A percentile compares a stretch with the other conserved stretches of the same genome.
These are phyloP conservation scores for Antennarius maculatus DNA, from an alignment of 2,797 vertebrate species.

Conservation along the genomic window DNA sequence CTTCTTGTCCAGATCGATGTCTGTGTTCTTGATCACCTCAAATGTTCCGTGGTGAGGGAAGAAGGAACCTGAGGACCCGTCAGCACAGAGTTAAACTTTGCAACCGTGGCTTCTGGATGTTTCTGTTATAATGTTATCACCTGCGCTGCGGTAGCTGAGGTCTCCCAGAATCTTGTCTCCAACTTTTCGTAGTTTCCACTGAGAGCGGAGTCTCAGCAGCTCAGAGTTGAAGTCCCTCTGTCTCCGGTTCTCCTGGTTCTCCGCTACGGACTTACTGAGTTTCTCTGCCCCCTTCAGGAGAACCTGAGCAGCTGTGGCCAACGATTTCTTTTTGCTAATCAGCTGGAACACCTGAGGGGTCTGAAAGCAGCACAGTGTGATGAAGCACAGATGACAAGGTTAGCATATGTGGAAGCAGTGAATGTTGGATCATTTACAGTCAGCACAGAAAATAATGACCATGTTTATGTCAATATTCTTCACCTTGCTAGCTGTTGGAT, in stretches of 20 bases:
- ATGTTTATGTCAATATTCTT: background rate
- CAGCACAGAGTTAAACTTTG: background rate
- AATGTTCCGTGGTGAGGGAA: slow-evolving; percentile 98
- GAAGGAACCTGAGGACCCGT: slow-evolving; percentile 85
- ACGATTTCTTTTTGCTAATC: slow-evolving; percentile 95
- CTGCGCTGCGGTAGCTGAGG: slow-evolving; percentile 96
- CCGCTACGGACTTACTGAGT: slow-evolving; percentile 91
- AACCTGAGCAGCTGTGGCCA: slow-evolving; percentile 93
- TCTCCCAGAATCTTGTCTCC: slow-evolving; percentile 99
- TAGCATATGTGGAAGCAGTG: background rate
- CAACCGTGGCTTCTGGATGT: background rate
- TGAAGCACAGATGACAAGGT: background rate
- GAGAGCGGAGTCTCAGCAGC: slow-evolving; percentile 91
- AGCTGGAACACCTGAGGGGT: slow-evolving; percentile 94
- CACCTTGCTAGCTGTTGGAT: slow-evolving; percentile 80
- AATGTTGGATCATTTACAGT: no score
- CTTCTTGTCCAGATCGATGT: slow-evolving; percentile 97
- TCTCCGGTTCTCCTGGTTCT: slow-evolving; percentile 94
- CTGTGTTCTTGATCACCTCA: slow-evolving; percentile 99
- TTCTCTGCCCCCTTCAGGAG: slow-evolving; percentile 95
- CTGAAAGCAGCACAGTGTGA: slow-evolving; percentile 61
- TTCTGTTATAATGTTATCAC: slow-evolving; percentile 55
- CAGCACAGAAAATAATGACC: no score
- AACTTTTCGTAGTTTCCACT: slow-evolving; percentile 98
- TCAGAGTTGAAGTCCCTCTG: slow-evolving; percentile 98